A percentile compares a stretch with the other conserved stretches of the same genome.
Evolutionary conservation across 1,140 invertebrate species (phyloP).

Genomic region (Sycophila sp.): DNA sequence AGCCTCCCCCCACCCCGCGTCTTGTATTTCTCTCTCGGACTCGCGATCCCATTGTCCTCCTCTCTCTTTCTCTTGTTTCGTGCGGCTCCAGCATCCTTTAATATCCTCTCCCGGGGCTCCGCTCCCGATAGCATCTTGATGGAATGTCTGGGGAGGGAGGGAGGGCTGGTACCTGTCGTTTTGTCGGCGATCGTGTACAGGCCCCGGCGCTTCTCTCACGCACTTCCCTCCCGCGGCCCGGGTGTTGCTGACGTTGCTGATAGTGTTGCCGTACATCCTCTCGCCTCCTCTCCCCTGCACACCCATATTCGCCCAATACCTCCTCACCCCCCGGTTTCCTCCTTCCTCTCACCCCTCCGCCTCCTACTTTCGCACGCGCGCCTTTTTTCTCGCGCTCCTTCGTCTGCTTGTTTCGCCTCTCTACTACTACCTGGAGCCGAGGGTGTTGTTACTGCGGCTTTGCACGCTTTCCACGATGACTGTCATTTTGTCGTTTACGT

Average conservation of each 20-base stretch:
- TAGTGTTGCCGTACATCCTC: conserved; percentile 22
- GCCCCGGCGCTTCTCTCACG: conserved; percentile 25
- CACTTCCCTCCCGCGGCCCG: background rate
- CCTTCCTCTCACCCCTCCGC: no score
- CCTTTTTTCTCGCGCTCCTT: background rate
- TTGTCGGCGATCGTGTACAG: conserved; percentile 49
- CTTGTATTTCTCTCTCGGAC: background rate
- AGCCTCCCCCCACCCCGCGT: background rate
- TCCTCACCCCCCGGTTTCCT: background rate
- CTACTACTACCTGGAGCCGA: background rate
- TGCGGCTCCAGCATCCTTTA: conserved; percentile 58
- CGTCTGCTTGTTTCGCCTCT: background rate
- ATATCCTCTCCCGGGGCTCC: conserved; percentile 50
- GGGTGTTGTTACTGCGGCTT: conserved; percentile 1
- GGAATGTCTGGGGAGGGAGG: conserved; percentile 53
- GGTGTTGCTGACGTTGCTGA: conserved; percentile 26
- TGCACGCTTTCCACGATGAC: conserved; percentile 21
- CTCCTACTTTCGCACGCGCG: background rate
- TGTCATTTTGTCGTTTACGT: conserved; percentile 26
- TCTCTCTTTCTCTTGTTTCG: conserved; percentile 31
- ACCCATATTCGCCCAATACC: no score
- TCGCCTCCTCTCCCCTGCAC: no score
- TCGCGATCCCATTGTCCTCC: background rate
- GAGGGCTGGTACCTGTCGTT: conserved; percentile 59
- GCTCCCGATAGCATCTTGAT: conserved; percentile 61